These are phyloP conservation scores for Phalanger gymnotis DNA, from an alignment of 2,797 vertebrate species.

Conservation along the genomic window DNA sequence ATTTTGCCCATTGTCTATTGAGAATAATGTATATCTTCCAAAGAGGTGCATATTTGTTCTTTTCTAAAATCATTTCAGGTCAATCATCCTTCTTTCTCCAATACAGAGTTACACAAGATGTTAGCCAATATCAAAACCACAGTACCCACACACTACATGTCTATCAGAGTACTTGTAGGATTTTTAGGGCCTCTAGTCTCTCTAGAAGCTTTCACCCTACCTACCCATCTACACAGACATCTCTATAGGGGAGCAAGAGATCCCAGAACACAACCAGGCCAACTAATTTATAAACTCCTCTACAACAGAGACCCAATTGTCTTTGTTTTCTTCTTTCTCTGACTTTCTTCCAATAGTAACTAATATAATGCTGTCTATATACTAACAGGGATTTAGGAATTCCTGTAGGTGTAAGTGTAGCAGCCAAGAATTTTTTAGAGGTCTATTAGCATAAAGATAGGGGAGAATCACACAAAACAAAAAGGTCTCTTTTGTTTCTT, in stretches of 20 bases:
- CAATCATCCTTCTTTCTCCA: background rate
- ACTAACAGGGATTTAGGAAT: too few species aligned
- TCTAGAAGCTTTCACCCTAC: background rate
- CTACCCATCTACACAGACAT: background rate
- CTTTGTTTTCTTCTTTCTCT: background rate
- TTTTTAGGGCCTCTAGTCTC: background rate
- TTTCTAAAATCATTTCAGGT: background rate
- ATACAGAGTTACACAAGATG: background rate
- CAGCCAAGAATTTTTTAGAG: background rate
- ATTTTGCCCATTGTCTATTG: slow-evolving; percentile 28
- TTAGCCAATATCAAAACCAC: background rate
- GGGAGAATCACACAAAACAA: too few species aligned
- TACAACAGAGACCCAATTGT: background rate
- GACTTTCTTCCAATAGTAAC: background rate
- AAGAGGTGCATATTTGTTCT: background rate
- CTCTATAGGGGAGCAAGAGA: background rate
- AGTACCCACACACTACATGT: background rate
- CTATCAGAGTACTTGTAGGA: background rate
- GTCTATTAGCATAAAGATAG: background rate
- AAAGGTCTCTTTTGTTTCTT: background rate
- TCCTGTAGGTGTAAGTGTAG: background rate
- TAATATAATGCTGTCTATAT: too few species aligned
- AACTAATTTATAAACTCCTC: background rate
- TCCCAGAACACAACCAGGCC: background rate
- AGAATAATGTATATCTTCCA: background rate